Percentiles rank a stretch among this genome's conserved stretches.
These are phyloP conservation scores for Drosophila subsilvestris DNA, from an alignment of 2,888 invertebrate genomes.

Conservation along the genomic window DNA sequence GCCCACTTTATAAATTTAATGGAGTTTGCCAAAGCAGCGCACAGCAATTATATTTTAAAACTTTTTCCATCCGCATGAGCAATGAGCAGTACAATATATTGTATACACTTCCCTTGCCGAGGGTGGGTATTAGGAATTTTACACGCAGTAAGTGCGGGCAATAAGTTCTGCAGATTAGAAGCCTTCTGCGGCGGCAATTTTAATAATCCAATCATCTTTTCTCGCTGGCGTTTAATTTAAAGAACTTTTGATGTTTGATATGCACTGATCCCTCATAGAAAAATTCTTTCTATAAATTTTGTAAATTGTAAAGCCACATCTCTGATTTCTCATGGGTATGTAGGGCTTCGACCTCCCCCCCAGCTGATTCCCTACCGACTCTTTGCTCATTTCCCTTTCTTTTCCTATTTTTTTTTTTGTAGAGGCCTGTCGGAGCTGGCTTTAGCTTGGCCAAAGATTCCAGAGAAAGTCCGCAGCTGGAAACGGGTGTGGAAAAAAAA, in stretches of 20 bases:
- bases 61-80: slow-evolving; percentile 57
- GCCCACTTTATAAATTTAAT: slow-evolving; percentile 70
- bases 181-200: background rate
- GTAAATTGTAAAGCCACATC: too few species aligned
- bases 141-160: too few species aligned
- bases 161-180: background rate
- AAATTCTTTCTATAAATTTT: background rate
- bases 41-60: slow-evolving; percentile 75
- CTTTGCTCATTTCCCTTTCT: background rate
- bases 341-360: background rate
- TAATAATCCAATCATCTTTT: background rate
- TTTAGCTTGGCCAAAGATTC: slow-evolving; percentile 62
- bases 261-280: background rate
- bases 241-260: background rate
- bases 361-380: background rate
- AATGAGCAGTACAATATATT: slow-evolving; percentile 10
- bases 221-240: background rate
- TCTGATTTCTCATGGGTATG: background rate
- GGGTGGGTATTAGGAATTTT: background rate
- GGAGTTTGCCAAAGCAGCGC: slow-evolving; percentile 55
- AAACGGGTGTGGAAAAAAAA: slow-evolving; percentile 36
- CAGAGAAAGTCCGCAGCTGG: slow-evolving; percentile 48
- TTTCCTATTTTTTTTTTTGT: slow-evolving; percentile 23
- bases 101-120: background rate
- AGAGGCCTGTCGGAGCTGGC: slow-evolving; percentile 32